A percentile compares a stretch with the other conserved stretches of the same genome.
phyloP scores from a whole-genome alignment of 1,140 invertebrate species.

The Achroia grisella region DNA sequence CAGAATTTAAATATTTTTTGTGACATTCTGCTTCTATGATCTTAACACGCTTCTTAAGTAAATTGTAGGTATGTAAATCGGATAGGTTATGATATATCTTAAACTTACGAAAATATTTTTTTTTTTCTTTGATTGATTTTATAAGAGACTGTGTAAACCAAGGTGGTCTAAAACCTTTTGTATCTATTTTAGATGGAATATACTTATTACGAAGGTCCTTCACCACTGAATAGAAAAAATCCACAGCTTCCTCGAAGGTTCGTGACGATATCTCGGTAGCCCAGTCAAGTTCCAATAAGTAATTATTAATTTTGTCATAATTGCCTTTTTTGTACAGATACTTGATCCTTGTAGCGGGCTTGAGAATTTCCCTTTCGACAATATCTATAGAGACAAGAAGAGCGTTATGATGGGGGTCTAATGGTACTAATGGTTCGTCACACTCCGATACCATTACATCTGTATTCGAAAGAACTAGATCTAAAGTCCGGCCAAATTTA shows the following conservation, averaged over 20 bases:
- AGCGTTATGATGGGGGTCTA: no score
- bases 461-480: neutral
- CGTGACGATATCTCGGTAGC: neutral
- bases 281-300: neutral
- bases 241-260: conserved; percentile 4
- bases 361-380: neutral
- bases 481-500: conserved; percentile 1
- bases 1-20: no score
- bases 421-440: no score
- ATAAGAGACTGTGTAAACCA: conserved; percentile 7
- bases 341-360: neutral
- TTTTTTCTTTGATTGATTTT: conserved; percentile 13
- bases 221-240: conserved; percentile 4
- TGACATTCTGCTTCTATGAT: no score
- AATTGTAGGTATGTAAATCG: conserved; percentile 1
- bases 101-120: conserved; percentile 9
- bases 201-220: conserved; percentile 1
- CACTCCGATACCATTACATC: no score
- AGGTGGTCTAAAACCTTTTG: neutral
- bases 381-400: no score
- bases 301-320: no score
- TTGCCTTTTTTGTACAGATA: conserved; percentile 4
- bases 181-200: no score
- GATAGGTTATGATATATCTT: conserved; percentile 7
- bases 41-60: neutral